Conservation (phyloP, 2,888 invertebrate genomes). For the Napeogenes sylphis region DNA sequence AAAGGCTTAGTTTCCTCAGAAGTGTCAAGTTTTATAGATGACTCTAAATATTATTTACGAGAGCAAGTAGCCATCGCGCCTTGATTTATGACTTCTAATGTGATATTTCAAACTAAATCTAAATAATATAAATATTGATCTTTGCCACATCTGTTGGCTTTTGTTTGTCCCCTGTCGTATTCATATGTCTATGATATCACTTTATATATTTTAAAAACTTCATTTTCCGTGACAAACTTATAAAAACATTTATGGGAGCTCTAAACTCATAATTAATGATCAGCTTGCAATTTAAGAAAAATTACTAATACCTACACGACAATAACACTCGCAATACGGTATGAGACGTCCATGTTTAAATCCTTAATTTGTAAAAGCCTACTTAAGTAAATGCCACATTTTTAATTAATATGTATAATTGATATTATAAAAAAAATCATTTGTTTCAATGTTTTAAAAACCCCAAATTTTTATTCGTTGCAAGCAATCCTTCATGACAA, state of each 20-base stretch:
- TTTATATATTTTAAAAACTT: too few relatives aligned
- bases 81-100: slow-evolving; percentile 51
- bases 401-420: too few relatives aligned
- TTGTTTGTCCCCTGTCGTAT: background rate
- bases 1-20: slow-evolving; percentile 31
- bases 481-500: background rate
- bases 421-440: too few relatives aligned
- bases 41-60: slow-evolving; percentile 66
- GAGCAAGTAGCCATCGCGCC: slow-evolving; percentile 45
- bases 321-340: too few relatives aligned
- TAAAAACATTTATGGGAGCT: too few relatives aligned
- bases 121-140: slow-evolving; percentile 18
- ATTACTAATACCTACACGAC: too few relatives aligned
- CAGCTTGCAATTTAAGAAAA: too few relatives aligned
- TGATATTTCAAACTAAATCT: slow-evolving; percentile 34
- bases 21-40: slow-evolving; percentile 48
- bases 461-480: background rate
- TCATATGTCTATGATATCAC: background rate
- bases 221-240: too few relatives aligned
- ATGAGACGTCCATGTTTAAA: too few relatives aligned
- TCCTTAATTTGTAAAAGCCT: too few relatives aligned
- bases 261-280: too few relatives aligned
- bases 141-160: slow-evolving; percentile 9
- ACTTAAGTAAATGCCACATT: too few relatives aligned
- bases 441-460: background rate